Evolutionary conservation across 1,140 invertebrate species (phyloP), one percentile per base, ranked within the genome.

Genomic region (Anadara kagoshimensis): DNA sequence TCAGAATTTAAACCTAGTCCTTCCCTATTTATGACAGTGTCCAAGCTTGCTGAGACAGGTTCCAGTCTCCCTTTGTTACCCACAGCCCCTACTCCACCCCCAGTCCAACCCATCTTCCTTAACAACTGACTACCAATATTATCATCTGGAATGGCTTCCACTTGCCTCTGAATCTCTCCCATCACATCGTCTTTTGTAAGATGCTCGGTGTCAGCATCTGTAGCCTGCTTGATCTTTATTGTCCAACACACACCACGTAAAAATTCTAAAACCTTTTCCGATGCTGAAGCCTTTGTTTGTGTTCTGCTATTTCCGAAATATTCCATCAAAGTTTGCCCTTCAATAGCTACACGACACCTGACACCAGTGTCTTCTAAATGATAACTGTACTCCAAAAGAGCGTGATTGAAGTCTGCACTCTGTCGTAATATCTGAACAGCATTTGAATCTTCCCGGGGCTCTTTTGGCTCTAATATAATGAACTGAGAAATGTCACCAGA

Each of bases 71-170:
- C 94, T 47, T 70, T 75, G 16, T 92, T 90, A 0, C 83, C 85
- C 18, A 91, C 89, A 76, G 93, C 93, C 0, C 94, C 94, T 41
- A 95, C 88, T 0, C 93, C 94, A 41, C 94, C 94, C 41, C 94
- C 94, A 44, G 91, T 90, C 94, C 94, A 96, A 0, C 94, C 95
- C 94, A 96, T 95, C 74, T 93, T 88, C 73, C 92, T 92, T 91
- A 95, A 92, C 87, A 95, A 91, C 81, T 92, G 94, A 63, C 88
- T 92, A 14, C 93, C 93, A 70, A 93, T 90, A 78, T 93, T 93
- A 71, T 89, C 90, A 18, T 88, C 85, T 41, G 89, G 75, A 7
- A 92, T 80, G 20, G 73, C 20, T 20, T 59, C 29, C 26, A 75
- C 45, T 61, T 75, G 57, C 67, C 59, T 70, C 20, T 70, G 54